Evolutionary conservation across 2,113 vertebrate species (phyloP).

Genomic region (Tragelaphus scriptus): DNA sequence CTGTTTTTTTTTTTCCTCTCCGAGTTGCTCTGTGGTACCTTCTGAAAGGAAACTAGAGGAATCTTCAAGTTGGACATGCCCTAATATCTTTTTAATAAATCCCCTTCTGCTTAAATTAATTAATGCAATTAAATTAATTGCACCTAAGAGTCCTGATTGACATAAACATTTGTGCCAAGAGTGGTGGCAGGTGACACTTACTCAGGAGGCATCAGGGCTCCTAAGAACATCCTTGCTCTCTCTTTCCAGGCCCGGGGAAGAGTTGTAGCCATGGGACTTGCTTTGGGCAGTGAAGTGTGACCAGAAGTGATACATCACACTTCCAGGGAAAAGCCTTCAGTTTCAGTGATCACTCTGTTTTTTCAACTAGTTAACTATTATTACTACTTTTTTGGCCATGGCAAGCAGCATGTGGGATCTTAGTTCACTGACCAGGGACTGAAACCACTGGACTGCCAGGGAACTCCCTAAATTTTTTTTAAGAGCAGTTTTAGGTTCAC

Average conservation of each 20-base stretch:
- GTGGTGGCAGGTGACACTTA: neutral
- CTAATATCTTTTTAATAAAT: neutral
- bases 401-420: neutral
- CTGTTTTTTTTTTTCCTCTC: neutral
- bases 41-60: neutral
- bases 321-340: neutral
- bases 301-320: neutral
- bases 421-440: neutral
- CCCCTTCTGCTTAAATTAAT: neutral
- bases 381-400: neutral
- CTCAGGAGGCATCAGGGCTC: neutral
- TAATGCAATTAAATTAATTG: neutral
- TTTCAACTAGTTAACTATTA: neutral
- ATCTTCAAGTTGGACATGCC: neutral
- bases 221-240: neutral
- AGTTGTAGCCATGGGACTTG: neutral
- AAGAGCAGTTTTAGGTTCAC: neutral
- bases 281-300: neutral
- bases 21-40: neutral
- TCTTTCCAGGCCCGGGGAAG: neutral
- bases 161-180: neutral
- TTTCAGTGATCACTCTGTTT: neutral
- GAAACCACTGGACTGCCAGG: neutral
- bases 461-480: neutral
- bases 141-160: neutral